Evolutionary conservation across 2,797 vertebrate species (phyloP).

Genomic region (Synaphobranchus kaupii): DNA sequence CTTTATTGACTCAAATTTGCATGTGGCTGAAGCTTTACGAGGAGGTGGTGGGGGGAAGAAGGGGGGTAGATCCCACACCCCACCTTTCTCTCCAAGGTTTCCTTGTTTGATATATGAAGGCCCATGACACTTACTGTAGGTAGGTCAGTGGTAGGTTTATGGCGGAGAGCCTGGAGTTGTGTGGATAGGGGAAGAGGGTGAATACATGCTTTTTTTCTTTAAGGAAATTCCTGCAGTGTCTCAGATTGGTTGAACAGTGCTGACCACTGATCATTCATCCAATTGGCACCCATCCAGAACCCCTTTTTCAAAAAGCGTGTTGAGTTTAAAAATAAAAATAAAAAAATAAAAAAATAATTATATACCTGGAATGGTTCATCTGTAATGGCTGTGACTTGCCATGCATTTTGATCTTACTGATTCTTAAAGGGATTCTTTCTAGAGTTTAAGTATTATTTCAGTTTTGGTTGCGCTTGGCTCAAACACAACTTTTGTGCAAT

Average conservation of each 20-base stretch:
- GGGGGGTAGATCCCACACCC: background rate
- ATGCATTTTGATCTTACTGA: background rate
- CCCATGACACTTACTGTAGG: slow-evolving; percentile 29
- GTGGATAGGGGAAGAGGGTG: background rate
- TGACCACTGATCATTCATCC: slow-evolving; percentile 1
- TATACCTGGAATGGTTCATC: background rate
- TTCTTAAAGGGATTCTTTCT: background rate
- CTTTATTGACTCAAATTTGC: slow-evolving; percentile 43
- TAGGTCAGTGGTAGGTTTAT: slow-evolving; percentile 37
- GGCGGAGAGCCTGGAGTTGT: slow-evolving; percentile 15
- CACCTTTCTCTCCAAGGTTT: background rate
- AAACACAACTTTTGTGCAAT: no score
- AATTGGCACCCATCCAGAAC: background rate
- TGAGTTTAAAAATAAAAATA: background rate
- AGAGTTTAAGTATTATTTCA: no score
- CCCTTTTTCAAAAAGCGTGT: background rate
- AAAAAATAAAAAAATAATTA: no score
- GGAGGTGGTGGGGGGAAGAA: background rate
- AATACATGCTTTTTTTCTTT: slow-evolving; percentile 12
- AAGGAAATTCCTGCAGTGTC: slow-evolving; percentile 16
- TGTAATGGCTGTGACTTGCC: background rate
- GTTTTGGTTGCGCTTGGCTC: no score
- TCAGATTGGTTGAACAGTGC: background rate
- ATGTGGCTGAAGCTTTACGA: slow-evolving; percentile 52
- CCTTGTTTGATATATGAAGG: slow-evolving; percentile 31